Evolutionary conservation across 2,888 invertebrate genomes (phyloP), one percentile per base, ranked within the genome.

Genomic region (Zaprionus bogoriensis): DNA sequence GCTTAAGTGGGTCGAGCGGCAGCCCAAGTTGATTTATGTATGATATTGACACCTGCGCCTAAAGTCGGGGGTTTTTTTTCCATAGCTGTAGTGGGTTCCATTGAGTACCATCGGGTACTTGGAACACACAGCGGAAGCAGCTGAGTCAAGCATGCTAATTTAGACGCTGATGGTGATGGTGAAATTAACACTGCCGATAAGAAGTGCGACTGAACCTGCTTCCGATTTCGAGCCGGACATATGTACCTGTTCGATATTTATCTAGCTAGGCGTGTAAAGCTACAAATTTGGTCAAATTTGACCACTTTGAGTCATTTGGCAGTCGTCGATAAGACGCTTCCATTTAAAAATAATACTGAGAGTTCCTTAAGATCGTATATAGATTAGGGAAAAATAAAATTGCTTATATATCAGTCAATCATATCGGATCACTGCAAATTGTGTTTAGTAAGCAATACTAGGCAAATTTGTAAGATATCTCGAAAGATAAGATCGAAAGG

Each of bases 101-200:
- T 32, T 22, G 22, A 6, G 22, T 47, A 7, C 38, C 25, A 4
- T 32, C 14, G 22, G 5, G 22, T 47, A 7, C 38, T 36, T 2
- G 25, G 14, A 4, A 20, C 25, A n/a, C n/a, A n/a, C n/a, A 27
- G 20, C 2, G 30, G 5, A 45, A 38, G 25, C 38, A 4, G 6
- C 22, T 55, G 54, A 55, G 14, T 55, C 54, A 55, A 27, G 27
- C 20, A 30, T 55, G 17, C 4, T 48, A 55, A 55, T 28, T 55
- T 28, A 14, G 32, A 7, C 2, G 9, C 3, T 47, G 12, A n/a
- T 55, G 9, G 3, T 47, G 12, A n/a, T 55, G 38, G 22, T 48
- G 17, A 39, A 48, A 55, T 28, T 22, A 17, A 22, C 4, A 22
- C 9, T 10, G 14, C n/a, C 9, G 3, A 2, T 3, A 12, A 22